Evolutionary conservation across 2,797 vertebrate species (phyloP).

Genomic region (Linurgus olivaceus): DNA sequence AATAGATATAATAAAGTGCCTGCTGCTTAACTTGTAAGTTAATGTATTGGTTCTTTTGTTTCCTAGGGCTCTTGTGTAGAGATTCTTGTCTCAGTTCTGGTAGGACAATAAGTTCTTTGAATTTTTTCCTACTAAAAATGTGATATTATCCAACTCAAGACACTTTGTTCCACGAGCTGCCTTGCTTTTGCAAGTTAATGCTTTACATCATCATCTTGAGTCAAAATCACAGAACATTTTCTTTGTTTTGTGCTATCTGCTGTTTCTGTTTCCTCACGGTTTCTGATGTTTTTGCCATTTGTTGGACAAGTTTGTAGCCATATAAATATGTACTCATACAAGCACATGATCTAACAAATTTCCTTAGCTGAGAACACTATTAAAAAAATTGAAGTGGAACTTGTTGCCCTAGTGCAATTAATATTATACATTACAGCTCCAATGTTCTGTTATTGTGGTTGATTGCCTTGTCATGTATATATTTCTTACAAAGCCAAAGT

Average conservation of each 20-base stretch:
- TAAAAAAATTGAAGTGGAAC: neutral
- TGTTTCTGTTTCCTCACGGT: neutral
- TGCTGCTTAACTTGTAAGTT: neutral
- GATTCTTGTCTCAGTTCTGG: neutral
- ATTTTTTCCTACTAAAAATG: neutral
- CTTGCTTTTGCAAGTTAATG: neutral
- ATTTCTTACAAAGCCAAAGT: neutral
- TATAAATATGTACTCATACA: neutral
- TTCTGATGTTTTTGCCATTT: neutral
- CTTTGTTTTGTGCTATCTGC: neutral
- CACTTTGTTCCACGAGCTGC: neutral
- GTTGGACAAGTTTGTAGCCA: neutral
- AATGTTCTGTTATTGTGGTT: neutral
- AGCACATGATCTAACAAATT: neutral
- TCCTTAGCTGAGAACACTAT: neutral
- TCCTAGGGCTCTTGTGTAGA: neutral
- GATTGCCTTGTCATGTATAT: neutral
- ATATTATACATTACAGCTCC: neutral
- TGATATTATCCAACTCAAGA: neutral
- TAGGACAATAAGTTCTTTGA: neutral
- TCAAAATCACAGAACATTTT: neutral
- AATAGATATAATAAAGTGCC: conserved; percentile 2
- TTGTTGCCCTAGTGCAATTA: neutral
- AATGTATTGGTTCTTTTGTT: neutral
- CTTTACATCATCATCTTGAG: neutral